These are phyloP conservation scores for Coremacera marginata DNA, from an alignment of 2,888 invertebrate species.

Conservation along the genomic window DNA sequence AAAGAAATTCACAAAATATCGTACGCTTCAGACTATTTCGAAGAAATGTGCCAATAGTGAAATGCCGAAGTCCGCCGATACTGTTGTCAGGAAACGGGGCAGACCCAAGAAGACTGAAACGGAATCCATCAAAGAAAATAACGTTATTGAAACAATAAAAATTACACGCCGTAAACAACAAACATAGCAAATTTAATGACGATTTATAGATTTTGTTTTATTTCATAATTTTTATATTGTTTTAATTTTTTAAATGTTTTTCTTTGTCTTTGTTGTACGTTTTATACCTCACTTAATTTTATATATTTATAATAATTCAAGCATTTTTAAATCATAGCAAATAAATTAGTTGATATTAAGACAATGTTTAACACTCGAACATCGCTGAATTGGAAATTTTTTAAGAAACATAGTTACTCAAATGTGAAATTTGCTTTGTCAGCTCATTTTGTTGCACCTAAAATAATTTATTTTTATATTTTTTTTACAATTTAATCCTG, in stretches of 20 bases:
- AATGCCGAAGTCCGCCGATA: neutral
- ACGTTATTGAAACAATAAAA: neutral
- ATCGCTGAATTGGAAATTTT: no score
- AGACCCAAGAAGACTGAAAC: slow-evolving; percentile 9
- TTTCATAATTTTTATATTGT: neutral
- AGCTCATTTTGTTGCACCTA: no score
- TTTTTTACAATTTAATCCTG: no score
- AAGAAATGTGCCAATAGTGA: neutral
- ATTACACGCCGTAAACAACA: neutral
- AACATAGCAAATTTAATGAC: neutral
- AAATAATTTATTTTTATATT: no score
- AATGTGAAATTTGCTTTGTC: no score
- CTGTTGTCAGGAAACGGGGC: neutral
- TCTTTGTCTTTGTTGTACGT: neutral
- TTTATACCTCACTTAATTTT: neutral
- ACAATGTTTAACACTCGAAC: no score
- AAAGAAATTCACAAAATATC: neutral
- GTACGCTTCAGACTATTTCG: neutral
- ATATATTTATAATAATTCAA: neutral
- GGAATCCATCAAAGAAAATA: neutral
- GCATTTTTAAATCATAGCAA: neutral
- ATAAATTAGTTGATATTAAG: no score
- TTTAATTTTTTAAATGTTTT: neutral
- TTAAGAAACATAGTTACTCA: no score
- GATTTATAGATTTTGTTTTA: neutral